Evolutionary conservation across 2,797 vertebrate species (phyloP).

Genomic region (Phaenicophaeus curvirostris): DNA sequence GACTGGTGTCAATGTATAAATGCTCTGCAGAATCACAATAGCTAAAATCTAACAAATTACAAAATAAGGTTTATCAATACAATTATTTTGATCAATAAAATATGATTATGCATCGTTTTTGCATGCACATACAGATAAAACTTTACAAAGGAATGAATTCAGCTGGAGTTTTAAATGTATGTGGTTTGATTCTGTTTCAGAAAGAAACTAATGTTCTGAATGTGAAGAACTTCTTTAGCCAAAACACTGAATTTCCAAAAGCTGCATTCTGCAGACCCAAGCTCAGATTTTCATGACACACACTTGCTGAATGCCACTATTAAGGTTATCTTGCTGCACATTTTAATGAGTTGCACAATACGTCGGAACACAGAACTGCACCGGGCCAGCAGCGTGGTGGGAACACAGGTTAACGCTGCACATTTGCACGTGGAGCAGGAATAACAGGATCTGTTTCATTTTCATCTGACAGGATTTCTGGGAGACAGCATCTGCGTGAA

Average conservation of each 20-base stretch:
- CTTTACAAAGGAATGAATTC: too few species aligned
- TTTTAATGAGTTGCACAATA: not conserved
- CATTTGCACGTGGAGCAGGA: not conserved
- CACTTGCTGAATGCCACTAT: accelerated
- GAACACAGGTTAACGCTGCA: accelerated
- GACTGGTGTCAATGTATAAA: not conserved
- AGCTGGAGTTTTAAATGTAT: not conserved
- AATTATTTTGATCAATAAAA: not conserved
- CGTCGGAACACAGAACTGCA: not conserved
- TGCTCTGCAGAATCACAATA: not conserved
- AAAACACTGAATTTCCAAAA: not conserved
- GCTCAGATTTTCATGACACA: accelerated
- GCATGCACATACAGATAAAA: accelerated
- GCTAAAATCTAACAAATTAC: not conserved
- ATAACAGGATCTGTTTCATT: too few species aligned
- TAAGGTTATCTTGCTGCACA: not conserved
- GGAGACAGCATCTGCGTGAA: not conserved
- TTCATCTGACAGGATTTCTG: not conserved
- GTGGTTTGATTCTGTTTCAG: not conserved
- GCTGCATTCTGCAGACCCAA: not conserved
- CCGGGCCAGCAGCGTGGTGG: accelerated
- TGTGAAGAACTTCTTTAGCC: not conserved
- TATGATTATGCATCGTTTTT: not conserved
- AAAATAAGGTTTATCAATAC: not conserved
- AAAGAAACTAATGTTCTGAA: not conserved